Conservation (phyloP, 2,113 vertebrate species). For the Anseranas semipalmata region DNA sequence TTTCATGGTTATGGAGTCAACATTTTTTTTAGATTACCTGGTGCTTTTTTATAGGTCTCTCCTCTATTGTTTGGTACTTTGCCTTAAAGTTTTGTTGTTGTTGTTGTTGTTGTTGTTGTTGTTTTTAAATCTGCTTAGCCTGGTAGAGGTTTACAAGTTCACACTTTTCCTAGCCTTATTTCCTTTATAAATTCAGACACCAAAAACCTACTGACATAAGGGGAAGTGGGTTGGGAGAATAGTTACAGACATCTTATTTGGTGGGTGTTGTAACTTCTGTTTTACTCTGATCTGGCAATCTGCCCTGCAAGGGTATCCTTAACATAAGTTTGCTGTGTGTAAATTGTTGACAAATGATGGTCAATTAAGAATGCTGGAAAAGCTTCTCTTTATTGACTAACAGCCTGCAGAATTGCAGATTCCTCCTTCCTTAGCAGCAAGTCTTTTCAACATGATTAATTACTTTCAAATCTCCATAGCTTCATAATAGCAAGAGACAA, state of each 20-base stretch:
- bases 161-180: not conserved
- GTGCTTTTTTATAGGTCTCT: not conserved
- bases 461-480: not conserved
- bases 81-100: no score
- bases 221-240: not conserved
- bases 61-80: not conserved
- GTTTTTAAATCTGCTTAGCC: not conserved
- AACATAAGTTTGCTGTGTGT: not conserved
- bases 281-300: not conserved
- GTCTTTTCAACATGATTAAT: slow-evolving; percentile 40
- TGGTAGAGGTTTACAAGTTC: not conserved
- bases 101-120: no score
- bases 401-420: not conserved
- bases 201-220: not conserved
- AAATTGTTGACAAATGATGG: not conserved
- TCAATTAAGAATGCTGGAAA: slow-evolving; percentile 27
- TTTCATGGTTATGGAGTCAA: not conserved
- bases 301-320: not conserved
- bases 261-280: not conserved
- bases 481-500: not conserved
- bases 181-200: slow-evolving; percentile 5
- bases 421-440: slow-evolving; percentile 7
- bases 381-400: slow-evolving; percentile 25
- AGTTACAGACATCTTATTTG: not conserved
- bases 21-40: not conserved